phyloP scores from a whole-genome alignment of 2,888 invertebrate genomes.

The Drosophila recens region DNA sequence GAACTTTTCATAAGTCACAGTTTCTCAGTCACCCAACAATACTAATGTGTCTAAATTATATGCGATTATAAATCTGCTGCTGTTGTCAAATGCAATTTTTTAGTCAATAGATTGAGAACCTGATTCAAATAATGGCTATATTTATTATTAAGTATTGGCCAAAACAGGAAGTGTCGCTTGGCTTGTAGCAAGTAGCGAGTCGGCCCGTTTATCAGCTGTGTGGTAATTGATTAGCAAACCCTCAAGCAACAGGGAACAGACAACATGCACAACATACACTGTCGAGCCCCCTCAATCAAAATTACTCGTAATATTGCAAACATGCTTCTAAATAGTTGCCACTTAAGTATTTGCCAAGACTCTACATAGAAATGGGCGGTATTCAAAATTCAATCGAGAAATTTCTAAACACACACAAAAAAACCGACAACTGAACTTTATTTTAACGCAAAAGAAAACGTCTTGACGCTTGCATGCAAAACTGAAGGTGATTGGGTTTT shows the following conservation, averaged over 20 bases:
- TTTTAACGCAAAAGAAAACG: conserved; percentile 9
- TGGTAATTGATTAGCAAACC: conserved; percentile 16
- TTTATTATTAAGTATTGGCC: conserved; percentile 1
- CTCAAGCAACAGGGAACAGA: conserved; percentile 23
- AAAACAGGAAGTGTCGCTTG: conserved; percentile 33
- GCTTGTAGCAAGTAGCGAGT: background rate
- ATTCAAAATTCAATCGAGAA: conserved; percentile 36
- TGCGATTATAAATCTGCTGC: background rate
- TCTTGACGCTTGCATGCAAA: conserved; percentile 47
- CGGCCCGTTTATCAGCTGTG: conserved; percentile 11
- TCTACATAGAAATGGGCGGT: conserved; percentile 41
- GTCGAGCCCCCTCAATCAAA: conserved; percentile 36
- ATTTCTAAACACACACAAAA: conserved; percentile 48
- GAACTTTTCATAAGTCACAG: background rate
- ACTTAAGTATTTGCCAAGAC: too few species aligned
- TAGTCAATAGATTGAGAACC: conserved; percentile 5
- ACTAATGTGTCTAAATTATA: background rate
- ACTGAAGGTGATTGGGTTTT: conserved; percentile 69
- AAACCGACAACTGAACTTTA: background rate
- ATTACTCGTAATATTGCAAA: conserved; percentile 22
- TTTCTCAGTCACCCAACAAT: background rate
- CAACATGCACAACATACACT: background rate
- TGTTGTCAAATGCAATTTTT: background rate
- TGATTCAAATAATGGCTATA: conserved; percentile 5
- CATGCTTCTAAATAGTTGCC: too few species aligned